A percentile compares a stretch with the other conserved stretches of the same genome.
phyloP scores from a whole-genome alignment of 2,888 invertebrate species.

The Panopea generosa region DNA sequence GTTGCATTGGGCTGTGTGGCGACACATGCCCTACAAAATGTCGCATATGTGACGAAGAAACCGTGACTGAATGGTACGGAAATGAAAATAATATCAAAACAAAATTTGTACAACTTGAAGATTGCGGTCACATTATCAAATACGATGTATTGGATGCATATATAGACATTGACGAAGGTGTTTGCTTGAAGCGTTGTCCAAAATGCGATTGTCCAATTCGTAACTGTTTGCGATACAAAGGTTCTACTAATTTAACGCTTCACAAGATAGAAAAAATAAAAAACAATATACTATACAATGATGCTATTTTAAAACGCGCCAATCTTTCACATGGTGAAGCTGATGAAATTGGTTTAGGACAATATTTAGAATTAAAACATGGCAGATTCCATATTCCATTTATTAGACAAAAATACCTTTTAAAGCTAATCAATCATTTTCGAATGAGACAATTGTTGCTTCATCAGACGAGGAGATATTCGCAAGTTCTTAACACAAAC shows the following conservation, averaged over 20 bases:
- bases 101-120: constrained; percentile 76
- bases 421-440: too few relatives aligned
- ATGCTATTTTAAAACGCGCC: too few relatives aligned
- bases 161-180: constrained; percentile 86
- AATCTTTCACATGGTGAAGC: too few relatives aligned
- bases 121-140: constrained; percentile 83
- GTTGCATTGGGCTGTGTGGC: constrained; percentile 90
- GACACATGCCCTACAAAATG: constrained; percentile 90
- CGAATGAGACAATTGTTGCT: too few relatives aligned
- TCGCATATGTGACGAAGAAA: constrained; percentile 86
- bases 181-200: not conserved
- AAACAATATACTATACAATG: too few relatives aligned
- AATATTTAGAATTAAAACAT: too few relatives aligned
- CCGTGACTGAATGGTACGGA: constrained; percentile 74
- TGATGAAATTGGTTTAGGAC: too few relatives aligned
- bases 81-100: constrained; percentile 87
- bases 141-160: constrained; percentile 80
- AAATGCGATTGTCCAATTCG: constrained; percentile 45
- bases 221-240: not conserved
- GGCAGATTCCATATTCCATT: too few relatives aligned
- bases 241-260: not conserved
- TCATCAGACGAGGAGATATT: too few relatives aligned
- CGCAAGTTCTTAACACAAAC: too few relatives aligned
- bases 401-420: too few relatives aligned
- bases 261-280: too few relatives aligned